Percentiles rank a stretch among this genome's conserved stretches.
Conservation (phyloP, 23 tunicate genomes). For the Botrylloides violaceus region DNA sequence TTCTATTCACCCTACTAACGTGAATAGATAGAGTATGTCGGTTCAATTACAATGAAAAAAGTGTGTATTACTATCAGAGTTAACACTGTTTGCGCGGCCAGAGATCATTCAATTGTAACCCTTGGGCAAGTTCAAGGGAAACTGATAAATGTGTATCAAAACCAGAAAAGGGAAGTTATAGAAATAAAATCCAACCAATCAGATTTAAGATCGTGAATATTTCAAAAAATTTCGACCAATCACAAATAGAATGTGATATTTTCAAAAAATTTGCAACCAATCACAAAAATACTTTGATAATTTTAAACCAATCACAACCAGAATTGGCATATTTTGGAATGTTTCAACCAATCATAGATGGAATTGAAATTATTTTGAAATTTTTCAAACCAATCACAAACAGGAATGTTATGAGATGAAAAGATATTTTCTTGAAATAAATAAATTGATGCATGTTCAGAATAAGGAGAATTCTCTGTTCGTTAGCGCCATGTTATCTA, state of each 20-base stretch:
- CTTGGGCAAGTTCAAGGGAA: not conserved
- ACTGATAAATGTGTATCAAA: not conserved
- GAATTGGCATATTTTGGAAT: not conserved
- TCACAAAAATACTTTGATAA: not conserved
- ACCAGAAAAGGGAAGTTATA: not conserved
- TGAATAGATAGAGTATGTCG: too few species aligned
- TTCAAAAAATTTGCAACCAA: too few species aligned
- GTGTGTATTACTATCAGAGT: too few species aligned
- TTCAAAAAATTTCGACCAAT: not conserved
- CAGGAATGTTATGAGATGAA: not conserved
- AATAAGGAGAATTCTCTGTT: slow-evolving; percentile 78
- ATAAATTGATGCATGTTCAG: too few species aligned
- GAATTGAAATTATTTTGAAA: too few species aligned
- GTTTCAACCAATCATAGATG: not conserved
- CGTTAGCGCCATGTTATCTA: slow-evolving; percentile 79
- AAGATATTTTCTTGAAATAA: too few species aligned
- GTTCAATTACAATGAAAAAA: too few species aligned
- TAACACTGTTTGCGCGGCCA: too few species aligned
- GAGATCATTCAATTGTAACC: too few species aligned
- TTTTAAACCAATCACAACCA: not conserved
- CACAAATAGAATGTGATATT: not conserved
- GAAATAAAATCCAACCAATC: not conserved
- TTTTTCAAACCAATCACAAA: not conserved
- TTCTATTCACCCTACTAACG: too few species aligned
- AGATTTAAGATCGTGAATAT: not conserved